phyloP scores from a whole-genome alignment of 2,113 vertebrate genomes.

The Hydropotes inermis region DNA sequence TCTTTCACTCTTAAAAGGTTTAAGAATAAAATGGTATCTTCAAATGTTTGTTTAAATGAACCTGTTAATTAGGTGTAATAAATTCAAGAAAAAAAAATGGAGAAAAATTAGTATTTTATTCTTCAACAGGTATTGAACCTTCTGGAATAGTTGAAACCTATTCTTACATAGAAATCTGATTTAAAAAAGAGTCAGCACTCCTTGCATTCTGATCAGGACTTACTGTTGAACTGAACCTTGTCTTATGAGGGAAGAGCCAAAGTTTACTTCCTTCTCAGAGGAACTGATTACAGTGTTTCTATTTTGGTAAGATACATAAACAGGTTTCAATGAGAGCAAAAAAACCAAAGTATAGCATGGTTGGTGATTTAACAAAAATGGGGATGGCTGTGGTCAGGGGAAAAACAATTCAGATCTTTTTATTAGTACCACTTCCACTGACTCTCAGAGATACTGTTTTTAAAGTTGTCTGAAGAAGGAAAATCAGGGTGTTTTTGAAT shows the following conservation, averaged over 20 bases:
- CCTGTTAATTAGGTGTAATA: not conserved
- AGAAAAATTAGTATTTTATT: not conserved
- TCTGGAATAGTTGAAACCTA: not conserved
- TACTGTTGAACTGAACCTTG: constrained; percentile 32
- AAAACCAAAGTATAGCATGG: not conserved
- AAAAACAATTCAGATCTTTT: not conserved
- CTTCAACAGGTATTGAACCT: not conserved
- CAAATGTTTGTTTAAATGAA: not conserved
- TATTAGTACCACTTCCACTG: not conserved
- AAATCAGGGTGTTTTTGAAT: not conserved
- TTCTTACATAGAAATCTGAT: not conserved
- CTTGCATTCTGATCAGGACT: not conserved
- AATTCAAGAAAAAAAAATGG: not conserved
- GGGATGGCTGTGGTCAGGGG: not conserved
- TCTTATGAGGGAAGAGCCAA: constrained; percentile 25
- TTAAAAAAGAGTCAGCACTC: not conserved
- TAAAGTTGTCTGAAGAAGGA: not conserved
- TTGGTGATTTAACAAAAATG: constrained; percentile 60
- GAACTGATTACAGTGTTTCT: constrained; percentile 68
- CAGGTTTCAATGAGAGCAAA: constrained; percentile 29
- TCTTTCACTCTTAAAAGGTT: not conserved
- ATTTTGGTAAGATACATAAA: constrained; percentile 65
- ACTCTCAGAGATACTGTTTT: not conserved
- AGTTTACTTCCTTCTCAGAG: constrained; percentile 57
- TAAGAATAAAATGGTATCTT: not conserved